Evolutionary conservation across 2,113 vertebrate genomes (phyloP).

Genomic region (Nothobranchius kuhntae): DNA sequence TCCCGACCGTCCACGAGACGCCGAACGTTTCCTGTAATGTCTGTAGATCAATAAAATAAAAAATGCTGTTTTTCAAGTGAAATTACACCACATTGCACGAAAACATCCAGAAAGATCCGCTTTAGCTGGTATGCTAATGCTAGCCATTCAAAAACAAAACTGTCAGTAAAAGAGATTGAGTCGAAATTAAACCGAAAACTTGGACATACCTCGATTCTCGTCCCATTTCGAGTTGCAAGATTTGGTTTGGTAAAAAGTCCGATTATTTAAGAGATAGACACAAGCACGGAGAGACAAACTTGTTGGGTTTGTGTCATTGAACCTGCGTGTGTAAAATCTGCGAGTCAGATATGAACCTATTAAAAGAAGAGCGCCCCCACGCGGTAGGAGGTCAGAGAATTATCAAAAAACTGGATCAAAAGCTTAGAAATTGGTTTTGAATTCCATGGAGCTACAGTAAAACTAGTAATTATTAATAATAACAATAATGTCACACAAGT

Average conservation of each 20-base stretch:
- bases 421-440: too few relatives aligned
- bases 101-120: background rate
- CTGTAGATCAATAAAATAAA: conserved; percentile 61
- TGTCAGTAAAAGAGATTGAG: background rate
- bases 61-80: background rate
- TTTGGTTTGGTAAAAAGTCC: background rate
- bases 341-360: conserved; percentile 24
- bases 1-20: conserved; percentile 88
- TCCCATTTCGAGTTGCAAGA: conserved; percentile 55
- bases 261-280: background rate
- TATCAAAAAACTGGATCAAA: too few relatives aligned
- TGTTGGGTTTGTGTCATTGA: conserved; percentile 36
- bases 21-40: conserved; percentile 94
- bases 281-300: background rate
- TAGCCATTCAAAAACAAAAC: conserved; percentile 20
- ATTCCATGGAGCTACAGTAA: too few relatives aligned
- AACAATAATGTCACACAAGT: conserved; percentile 10
- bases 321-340: conserved; percentile 32
- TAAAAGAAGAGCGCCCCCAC: conserved; percentile 15
- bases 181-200: background rate
- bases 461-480: too few relatives aligned
- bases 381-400: conserved; percentile 40
- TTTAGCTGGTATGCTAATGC: conserved; percentile 45
- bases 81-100: background rate
- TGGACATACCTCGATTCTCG: conserved; percentile 76